Percentiles rank a stretch among this genome's conserved stretches.
phyloP scores from a whole-genome alignment of 2,888 invertebrate species.

The Dasysyrphus albostriatus region DNA sequence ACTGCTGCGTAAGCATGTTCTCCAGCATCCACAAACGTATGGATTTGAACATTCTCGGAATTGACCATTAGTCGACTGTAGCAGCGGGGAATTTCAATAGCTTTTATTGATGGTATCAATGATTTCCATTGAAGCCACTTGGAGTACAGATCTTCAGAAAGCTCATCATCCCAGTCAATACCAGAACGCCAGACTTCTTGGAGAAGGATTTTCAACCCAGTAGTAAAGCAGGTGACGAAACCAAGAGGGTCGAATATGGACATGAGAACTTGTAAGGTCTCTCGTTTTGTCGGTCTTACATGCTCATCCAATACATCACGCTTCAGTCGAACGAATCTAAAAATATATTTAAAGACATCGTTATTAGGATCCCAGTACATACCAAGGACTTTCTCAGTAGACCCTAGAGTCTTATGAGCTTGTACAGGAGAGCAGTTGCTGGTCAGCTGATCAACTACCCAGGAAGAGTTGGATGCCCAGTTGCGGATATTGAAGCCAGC shows the following conservation, averaged over 20 bases:
- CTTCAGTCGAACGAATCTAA: conserved; percentile 59
- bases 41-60: conserved; percentile 66
- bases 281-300: conserved; percentile 63
- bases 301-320: conserved; percentile 57
- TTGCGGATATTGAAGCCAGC: conserved; percentile 53
- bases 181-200: conserved; percentile 75
- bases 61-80: conserved; percentile 54
- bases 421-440: neutral
- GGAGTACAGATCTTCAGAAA: conserved; percentile 23
- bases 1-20: conserved; percentile 75
- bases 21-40: conserved; percentile 77
- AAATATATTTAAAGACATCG: conserved; percentile 64
- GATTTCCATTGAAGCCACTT: conserved; percentile 68
- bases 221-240: conserved; percentile 62
- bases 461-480: conserved; percentile 74
- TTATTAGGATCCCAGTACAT: conserved; percentile 57
- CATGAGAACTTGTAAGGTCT: conserved; percentile 68
- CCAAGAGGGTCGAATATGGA: conserved; percentile 72
- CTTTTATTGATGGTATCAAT: conserved; percentile 44
- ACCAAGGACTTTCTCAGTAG: conserved; percentile 32
- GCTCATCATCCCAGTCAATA: conserved; percentile 63
- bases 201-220: conserved; percentile 13
- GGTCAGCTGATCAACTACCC: conserved; percentile 5
- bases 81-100: conserved; percentile 58
- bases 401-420: conserved; percentile 17